Evolutionary conservation across 2,888 invertebrate genomes (phyloP).

Genomic region (Seira ritae): DNA sequence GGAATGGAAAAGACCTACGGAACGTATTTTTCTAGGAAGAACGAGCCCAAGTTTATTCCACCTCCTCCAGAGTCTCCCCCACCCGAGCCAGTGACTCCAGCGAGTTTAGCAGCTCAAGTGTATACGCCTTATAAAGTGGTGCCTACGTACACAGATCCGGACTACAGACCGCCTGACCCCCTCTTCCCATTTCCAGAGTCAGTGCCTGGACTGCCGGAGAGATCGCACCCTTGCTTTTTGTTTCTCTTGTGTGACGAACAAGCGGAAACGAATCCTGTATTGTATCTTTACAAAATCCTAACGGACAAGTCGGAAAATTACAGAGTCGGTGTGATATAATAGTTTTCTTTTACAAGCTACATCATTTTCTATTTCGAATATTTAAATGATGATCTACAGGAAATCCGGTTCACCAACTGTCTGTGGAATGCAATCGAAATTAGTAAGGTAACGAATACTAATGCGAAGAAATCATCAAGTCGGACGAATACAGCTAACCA

Average conservation of each 20-base stretch:
- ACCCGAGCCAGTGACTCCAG: conserved; percentile 29
- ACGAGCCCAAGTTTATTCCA: conserved; percentile 67
- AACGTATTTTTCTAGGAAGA: conserved; percentile 57
- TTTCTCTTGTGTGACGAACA: conserved; percentile 9
- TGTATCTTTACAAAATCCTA: conserved; percentile 65
- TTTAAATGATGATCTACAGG: conserved; percentile 43
- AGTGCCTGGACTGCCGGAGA: conserved; percentile 68
- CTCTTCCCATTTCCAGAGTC: conserved; percentile 69
- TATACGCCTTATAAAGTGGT: conserved; percentile 55
- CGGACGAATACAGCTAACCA: background rate
- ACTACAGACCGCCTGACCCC: conserved; percentile 67
- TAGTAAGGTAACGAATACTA: background rate
- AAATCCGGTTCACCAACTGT: conserved; percentile 71
- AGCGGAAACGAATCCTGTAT: conserved; percentile 59
- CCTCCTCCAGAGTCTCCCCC: conserved; percentile 59
- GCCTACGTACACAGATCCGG: conserved; percentile 66
- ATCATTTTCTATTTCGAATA: background rate
- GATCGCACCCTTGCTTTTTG: conserved; percentile 69
- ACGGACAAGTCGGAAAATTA: conserved; percentile 65
- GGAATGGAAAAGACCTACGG: conserved; percentile 68
- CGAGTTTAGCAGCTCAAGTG: conserved; percentile 18
- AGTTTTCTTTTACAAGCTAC: background rate
- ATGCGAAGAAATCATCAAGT: background rate
- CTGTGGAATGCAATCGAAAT: conserved; percentile 66
- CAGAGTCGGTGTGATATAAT: conserved; percentile 51